Evolutionary conservation across 2,797 vertebrate genomes (phyloP), one percentile per base, ranked within the genome.

Genomic region (Alfaro cultratus): DNA sequence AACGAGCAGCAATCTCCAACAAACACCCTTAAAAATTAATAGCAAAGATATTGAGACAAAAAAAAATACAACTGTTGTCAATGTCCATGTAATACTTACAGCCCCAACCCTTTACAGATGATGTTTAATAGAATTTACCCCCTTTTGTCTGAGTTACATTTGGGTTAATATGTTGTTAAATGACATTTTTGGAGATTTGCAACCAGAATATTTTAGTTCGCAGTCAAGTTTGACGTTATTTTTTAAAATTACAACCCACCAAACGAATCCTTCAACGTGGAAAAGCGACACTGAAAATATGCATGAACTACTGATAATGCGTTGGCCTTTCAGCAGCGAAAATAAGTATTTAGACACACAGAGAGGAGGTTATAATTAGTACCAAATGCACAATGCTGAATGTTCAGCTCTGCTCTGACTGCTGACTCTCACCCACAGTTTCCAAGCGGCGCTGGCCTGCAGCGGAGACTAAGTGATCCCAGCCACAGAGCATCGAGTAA

Each of bases 391-490:
- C 12, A 55, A 46, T 18, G 68, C 36, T 79, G 34, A 67, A 70
- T 73, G 64, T 39, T 76, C 75, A 70, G 74, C 11, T 3, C 70
- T 82, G 46, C 64, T 55, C 53, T 73, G 81, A 79, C 2, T 82
- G 85, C 86, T 88, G 88, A 87, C 88, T 47, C 86, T 75, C 62
- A 71, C 85, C 34, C 78, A 82, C 80, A 45, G 74, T 77, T 76
- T 88, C 89, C 85, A 85, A 82, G 82, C 72, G 67, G 76, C 43
- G 74, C 57, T 86, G 89, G 83, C 82, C 86, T 81, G n/a, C 85
- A 85, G 80, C 73, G 7, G 18, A 86, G 76, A 55, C 81, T 84
- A 79, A 87, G 76, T 78, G 81, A 82, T 86, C 85, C 84, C 76
- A 85, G 89, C 83, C 36, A 49, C 78, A 68, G 76, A 80, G 77